Base-by-base conservation (phyloP, 1,140 invertebrate species). In the Musca vetustissima region DNA sequence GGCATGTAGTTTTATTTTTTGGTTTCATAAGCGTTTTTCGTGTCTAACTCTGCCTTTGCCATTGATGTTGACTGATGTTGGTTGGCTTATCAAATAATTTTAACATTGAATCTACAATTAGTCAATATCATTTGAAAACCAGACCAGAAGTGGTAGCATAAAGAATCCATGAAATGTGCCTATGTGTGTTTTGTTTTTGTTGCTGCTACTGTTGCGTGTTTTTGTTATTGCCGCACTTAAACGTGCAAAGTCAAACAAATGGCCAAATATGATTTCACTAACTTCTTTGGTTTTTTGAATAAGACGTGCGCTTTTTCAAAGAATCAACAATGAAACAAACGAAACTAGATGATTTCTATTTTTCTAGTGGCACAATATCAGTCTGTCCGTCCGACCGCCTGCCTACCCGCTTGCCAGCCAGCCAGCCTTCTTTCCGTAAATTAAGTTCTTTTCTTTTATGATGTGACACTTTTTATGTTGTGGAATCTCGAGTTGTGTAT, bases 381-480 rank as follows among this genome's bases (percentile, higher is more conserved):
- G 36, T 43, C 36, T 28, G 36, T 43, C 36, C 11, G 36, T 43
- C 36, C 11, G 36, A 8, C 4, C 11, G 8, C 4, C 49, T 21
- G 8, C 21, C 21, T 52, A 11, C 17, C 21, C 13, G 0, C 8
- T 19, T 61, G n/a, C n/a, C n/a, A n/a, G n/a, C n/a, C n/a, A n/a
- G n/a, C n/a, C n/a, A n/a, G n/a, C n/a, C n/a, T 61, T 61, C 28
- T 61, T 22, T 19, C n/a, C 28, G 17, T 43, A 61, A 61, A 21
- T 43, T 61, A 36, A 61, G 15, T 61, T 61, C 28, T 61, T 61
- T 61, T n/a, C 8, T 57, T 61, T 61, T 19, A 61, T 61, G 25
- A 61, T 61, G 57, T 61, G 57, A 61, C 57, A 61, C 21, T 61
- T 43, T 61, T 61, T 61, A 61, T 61, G 57, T 61, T 61, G 36